Conservation (phyloP, 2,888 invertebrate species). For the Noctuana brunneofusca region DNA sequence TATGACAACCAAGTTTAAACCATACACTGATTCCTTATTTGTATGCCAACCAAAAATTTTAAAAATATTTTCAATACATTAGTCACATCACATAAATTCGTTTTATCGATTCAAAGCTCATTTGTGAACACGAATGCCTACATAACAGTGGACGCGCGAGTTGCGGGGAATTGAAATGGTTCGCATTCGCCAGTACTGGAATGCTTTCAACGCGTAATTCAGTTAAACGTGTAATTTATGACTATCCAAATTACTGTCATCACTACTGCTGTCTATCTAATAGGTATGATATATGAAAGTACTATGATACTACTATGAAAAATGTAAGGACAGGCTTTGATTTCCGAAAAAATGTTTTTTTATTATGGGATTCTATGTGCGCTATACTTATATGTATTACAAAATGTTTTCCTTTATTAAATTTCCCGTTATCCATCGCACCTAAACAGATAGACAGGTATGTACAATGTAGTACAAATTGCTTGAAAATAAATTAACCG, state of each 20-base stretch:
- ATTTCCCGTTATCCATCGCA: too few relatives aligned
- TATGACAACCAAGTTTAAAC: too few relatives aligned
- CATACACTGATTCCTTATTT: background rate
- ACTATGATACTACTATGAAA: too few relatives aligned
- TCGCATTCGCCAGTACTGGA: conserved; percentile 65
- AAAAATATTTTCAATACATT: background rate
- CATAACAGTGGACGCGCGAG: conserved; percentile 59
- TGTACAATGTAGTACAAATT: too few relatives aligned
- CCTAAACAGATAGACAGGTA: too few relatives aligned
- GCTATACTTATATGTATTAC: too few relatives aligned
- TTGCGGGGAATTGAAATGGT: conserved; percentile 59
- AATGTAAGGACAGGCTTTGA: too few relatives aligned
- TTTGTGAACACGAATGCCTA: conserved; percentile 62
- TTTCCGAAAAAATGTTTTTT: too few relatives aligned
- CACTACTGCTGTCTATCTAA: conserved; percentile 62
- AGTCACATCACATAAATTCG: conserved; percentile 59
- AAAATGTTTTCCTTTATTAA: too few relatives aligned
- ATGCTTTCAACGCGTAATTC: conserved; percentile 81
- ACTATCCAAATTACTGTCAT: conserved; percentile 76
- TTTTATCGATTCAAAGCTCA: conserved; percentile 61
- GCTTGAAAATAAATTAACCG: too few relatives aligned
- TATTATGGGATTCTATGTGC: too few relatives aligned
- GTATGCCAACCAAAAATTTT: background rate
- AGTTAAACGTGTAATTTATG: conserved; percentile 82
- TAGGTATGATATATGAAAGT: too few relatives aligned